A percentile compares a stretch with the other conserved stretches of the same genome.
Evolutionary conservation across 2,888 invertebrate species (phyloP).

Genomic region (Tryphoninae sp.): DNA sequence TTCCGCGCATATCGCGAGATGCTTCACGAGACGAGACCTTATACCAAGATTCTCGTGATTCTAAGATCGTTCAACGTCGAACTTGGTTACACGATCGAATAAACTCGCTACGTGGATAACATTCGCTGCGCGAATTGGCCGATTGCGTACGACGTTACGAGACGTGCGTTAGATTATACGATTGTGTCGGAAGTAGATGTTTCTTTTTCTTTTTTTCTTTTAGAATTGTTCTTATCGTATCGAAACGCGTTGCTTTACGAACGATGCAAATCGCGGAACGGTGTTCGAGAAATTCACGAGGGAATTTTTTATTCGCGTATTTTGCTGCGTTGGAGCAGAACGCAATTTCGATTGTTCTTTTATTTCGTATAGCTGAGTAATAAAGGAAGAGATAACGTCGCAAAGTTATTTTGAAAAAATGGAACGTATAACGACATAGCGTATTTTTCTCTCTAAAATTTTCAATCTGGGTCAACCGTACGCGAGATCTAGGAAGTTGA

Average conservation of each 20-base stretch:
- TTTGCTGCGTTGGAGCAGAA: no score
- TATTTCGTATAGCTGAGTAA: no score
- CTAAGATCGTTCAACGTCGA: neutral
- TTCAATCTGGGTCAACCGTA: slow-evolving; percentile 27
- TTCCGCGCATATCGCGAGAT: slow-evolving; percentile 4
- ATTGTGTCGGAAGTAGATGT: no score
- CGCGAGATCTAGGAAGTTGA: slow-evolving; percentile 1
- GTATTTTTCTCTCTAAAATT: slow-evolving; percentile 4
- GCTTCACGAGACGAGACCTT: neutral
- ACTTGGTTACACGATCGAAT: neutral
- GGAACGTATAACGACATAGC: neutral
- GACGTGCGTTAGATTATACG: no score
- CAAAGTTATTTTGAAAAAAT: neutral
- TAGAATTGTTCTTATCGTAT: no score
- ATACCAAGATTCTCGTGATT: neutral
- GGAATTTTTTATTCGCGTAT: neutral
- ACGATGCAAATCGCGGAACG: no score
- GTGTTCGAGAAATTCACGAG: neutral
- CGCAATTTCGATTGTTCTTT: no score
- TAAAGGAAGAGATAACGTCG: neutral
- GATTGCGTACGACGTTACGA: neutral
- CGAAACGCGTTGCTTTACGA: no score
- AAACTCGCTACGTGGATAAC: no score
- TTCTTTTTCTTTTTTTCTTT: no score
- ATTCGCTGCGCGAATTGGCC: neutral